Base-by-base conservation (phyloP, 2,797 vertebrate genomes). In the Sebastes cheni region DNA sequence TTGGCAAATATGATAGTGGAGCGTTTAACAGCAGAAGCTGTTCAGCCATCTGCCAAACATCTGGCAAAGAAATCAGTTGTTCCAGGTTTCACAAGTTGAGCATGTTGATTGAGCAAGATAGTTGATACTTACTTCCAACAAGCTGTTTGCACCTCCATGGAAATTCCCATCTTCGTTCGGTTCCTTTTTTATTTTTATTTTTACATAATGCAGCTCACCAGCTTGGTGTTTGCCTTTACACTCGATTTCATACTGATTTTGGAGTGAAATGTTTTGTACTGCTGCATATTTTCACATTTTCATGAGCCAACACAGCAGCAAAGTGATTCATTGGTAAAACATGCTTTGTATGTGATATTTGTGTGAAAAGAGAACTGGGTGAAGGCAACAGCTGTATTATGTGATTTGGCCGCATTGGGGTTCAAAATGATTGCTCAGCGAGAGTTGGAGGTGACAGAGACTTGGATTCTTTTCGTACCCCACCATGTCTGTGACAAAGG, bases 281-380 rank as follows among this genome's bases (percentile, higher is more conserved):
- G 4, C 29, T 67, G 55, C 69, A 64, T 75, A 65, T 76, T 77
- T 83, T 79, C 23, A 78, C 62, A 72, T 68, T 67, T 69, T 23
- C 55, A 54, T 18, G 25, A 72, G 39, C 18, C 64, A 23, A 80
- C 64, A n/a, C 59, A 54, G 60, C 52, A 67, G 29, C 70, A 61
- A 74, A 1, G 16, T 22, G 8, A 46, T 11, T 85, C 46, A 29
- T 18, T 54, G 69, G 1, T 54, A 54, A 78, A 58, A 27, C 32
- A 1, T 59, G 58, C 46, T 81, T 55, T 39, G 18, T 18, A 8
- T 14, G 9, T 59, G 59, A 76, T 10, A 67, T 55, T 22, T 65
- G 11, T 56, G 55, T 56, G 34, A 71, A 62, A 16, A 25, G 20
- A 20, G 8, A 71, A 72, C 9, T 72, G 23, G 18, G 29, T 52